Percentiles rank a stretch among this genome's conserved stretches.
Evolutionary conservation across 2,113 vertebrate genomes (phyloP).

Genomic region (Cardinalis cardinalis): DNA sequence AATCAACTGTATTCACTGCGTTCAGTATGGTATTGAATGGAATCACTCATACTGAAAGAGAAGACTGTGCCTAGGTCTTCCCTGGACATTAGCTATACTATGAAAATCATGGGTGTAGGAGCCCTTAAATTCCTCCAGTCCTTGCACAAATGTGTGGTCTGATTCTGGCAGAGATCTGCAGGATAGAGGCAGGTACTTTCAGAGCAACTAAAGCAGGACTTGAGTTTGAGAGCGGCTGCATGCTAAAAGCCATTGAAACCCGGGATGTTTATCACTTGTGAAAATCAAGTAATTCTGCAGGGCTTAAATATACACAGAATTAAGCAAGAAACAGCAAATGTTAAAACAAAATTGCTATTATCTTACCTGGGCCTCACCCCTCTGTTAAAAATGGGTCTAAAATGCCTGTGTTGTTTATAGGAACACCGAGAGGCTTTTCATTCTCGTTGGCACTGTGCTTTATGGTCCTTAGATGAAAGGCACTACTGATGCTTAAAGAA

Average conservation of each 20-base stretch:
- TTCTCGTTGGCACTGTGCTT: constrained; percentile 26
- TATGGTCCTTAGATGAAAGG: constrained; percentile 55
- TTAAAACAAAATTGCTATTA: neutral
- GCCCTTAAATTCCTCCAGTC: neutral
- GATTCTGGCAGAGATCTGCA: neutral
- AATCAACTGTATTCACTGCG: neutral
- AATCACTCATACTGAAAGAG: constrained; percentile 12
- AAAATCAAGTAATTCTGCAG: neutral
- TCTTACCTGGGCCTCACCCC: neutral
- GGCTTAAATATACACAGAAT: neutral
- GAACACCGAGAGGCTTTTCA: neutral
- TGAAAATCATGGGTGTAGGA: neutral
- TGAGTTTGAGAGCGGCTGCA: neutral
- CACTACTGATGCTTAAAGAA: constrained; percentile 53
- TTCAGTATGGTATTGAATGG: neutral
- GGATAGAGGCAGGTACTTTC: neutral
- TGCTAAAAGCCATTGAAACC: neutral
- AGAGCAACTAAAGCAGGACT: neutral
- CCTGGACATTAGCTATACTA: neutral
- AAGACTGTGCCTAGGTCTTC: neutral
- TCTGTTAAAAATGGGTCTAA: neutral
- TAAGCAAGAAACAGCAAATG: neutral
- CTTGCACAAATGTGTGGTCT: neutral
- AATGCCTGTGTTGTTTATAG: neutral
- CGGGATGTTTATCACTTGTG: neutral